These are phyloP conservation scores for Trematomus bernacchii DNA, from an alignment of 2,797 vertebrate species.

Conservation along the genomic window DNA sequence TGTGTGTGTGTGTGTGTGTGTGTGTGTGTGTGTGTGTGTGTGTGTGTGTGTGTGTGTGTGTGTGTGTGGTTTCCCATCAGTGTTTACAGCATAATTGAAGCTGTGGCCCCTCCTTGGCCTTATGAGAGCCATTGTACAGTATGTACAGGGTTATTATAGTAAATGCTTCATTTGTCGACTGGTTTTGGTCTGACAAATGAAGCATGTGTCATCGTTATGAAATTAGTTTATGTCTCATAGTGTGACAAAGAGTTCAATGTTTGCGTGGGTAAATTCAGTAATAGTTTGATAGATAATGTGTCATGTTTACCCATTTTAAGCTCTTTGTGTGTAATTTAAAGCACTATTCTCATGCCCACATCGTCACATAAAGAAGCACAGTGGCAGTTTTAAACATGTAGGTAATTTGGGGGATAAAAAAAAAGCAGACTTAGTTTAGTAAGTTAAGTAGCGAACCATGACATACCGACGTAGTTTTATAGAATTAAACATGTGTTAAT, in stretches of 20 bases:
- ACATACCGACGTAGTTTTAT: too few species aligned
- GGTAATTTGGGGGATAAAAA: too few species aligned
- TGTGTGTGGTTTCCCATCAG: conserved; percentile 40
- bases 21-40: conserved; percentile 28
- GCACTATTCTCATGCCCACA: too few species aligned
- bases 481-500: too few species aligned
- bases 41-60: background rate
- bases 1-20: conserved; percentile 3
- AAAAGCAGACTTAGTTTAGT: too few species aligned
- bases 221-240: conserved; percentile 23
- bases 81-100: conserved; percentile 38
- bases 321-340: too few species aligned
- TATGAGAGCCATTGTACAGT: conserved; percentile 30
- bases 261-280: background rate
- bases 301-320: too few species aligned
- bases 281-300: too few species aligned
- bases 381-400: too few species aligned
- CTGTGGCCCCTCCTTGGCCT: conserved; percentile 28
- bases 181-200: background rate
- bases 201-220: conserved; percentile 16
- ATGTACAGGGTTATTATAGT: conserved; percentile 11
- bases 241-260: conserved; percentile 16
- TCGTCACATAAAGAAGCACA: too few species aligned
- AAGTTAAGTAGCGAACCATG: too few species aligned
- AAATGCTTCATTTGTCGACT: conserved; percentile 1